phyloP scores from a whole-genome alignment of 2,888 invertebrate species.

The Melanostoma mellinum region DNA sequence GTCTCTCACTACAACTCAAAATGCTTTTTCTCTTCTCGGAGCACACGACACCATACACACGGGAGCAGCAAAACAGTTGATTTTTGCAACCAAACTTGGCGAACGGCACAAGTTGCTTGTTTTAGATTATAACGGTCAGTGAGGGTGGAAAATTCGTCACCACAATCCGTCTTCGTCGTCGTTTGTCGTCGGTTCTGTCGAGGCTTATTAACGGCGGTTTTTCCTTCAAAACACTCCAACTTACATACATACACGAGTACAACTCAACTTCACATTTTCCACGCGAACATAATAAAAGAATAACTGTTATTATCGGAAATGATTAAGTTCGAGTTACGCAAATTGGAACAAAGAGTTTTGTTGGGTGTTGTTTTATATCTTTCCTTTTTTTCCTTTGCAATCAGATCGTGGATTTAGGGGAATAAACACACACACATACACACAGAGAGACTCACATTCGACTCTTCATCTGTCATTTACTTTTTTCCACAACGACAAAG shows the following conservation, averaged over 20 bases:
- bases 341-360: constrained; percentile 39
- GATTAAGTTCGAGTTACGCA: constrained; percentile 52
- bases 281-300: not conserved
- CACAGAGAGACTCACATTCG: not conserved
- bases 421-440: constrained; percentile 13
- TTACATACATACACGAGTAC: not conserved
- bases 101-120: constrained; percentile 41
- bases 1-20: constrained; percentile 22
- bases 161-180: constrained; percentile 46
- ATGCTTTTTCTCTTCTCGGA: constrained; percentile 26
- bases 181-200: constrained; percentile 24
- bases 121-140: constrained; percentile 71
- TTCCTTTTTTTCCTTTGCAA: constrained; percentile 40
- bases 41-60: not conserved
- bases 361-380: constrained; percentile 50
- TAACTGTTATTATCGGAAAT: not conserved
- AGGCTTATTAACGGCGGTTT: constrained; percentile 45
- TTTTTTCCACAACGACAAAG: constrained; percentile 22
- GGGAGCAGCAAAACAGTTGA: constrained; percentile 26
- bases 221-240: constrained; percentile 9
- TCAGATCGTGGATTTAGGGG: constrained; percentile 15
- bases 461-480: constrained; percentile 39
- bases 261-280: not conserved
- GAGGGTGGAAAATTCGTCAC: constrained; percentile 72
- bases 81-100: constrained; percentile 60